Conservation (phyloP, 2,888 invertebrate species). For the Congeria kusceri region DNA sequence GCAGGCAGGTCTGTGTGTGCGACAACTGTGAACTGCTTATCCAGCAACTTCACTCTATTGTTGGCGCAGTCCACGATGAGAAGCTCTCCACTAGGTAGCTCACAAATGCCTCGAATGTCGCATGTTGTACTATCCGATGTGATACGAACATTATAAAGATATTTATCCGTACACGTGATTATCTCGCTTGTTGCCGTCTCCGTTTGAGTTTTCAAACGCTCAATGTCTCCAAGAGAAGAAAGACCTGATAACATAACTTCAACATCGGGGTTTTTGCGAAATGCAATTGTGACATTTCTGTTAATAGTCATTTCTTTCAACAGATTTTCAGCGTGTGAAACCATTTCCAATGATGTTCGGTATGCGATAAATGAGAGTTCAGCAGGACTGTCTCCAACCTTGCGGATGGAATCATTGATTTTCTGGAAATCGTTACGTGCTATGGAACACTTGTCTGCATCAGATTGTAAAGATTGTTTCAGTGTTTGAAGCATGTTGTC, state of each 20-base stretch:
- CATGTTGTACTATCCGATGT: background rate
- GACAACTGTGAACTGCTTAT: no score
- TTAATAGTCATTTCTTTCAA: background rate
- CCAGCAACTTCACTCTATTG: background rate
- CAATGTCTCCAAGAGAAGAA: no score
- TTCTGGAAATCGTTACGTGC: background rate
- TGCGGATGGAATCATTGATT: background rate
- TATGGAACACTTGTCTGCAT: background rate
- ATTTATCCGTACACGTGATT: background rate
- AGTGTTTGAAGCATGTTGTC: background rate
- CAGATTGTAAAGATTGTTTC: background rate
- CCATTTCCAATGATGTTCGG: no score
- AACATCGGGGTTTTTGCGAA: background rate
- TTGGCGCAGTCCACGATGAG: background rate
- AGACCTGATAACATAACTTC: no score
- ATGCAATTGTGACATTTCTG: background rate
- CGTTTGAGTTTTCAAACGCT: background rate
- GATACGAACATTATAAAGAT: background rate
- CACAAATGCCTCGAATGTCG: background rate
- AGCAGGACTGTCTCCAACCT: background rate
- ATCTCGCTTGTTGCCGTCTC: background rate
- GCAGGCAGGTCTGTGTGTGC: no score
- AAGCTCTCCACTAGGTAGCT: background rate
- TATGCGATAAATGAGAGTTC: no score
- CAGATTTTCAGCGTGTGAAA: no score